These are phyloP conservation scores for Pheosia gnoma DNA, from an alignment of 2,888 invertebrate genomes.

Conservation along the genomic window DNA sequence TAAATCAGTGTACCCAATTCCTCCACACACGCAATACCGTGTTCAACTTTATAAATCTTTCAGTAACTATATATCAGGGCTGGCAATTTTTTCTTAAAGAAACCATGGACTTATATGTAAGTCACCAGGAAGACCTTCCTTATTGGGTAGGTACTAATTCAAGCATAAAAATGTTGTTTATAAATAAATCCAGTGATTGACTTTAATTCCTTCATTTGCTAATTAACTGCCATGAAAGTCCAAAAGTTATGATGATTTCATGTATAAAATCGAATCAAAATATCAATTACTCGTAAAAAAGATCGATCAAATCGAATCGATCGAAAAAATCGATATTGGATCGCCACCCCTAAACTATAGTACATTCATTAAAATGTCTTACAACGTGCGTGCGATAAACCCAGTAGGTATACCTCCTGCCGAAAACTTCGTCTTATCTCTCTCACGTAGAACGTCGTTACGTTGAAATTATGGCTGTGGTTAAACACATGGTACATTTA, in stretches of 20 bases:
- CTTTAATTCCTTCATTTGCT: no score
- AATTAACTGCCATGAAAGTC: no score
- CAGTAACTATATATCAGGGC: conserved; percentile 15
- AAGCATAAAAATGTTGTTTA: no score
- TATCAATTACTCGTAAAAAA: no score
- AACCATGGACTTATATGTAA: no score
- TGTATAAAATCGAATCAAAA: no score
- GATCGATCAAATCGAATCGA: background rate
- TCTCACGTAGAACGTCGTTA: conserved; percentile 80
- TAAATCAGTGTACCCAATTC: conserved; percentile 52
- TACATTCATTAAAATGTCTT: conserved; percentile 79
- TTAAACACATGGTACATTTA: conserved; percentile 83
- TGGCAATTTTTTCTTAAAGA: background rate
- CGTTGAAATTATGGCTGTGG: conserved; percentile 76
- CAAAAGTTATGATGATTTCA: no score
- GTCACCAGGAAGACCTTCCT: no score
- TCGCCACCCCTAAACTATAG: conserved; percentile 49
- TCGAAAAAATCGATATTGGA: background rate
- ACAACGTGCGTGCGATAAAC: conserved; percentile 79
- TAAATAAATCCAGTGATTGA: no score
- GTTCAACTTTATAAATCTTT: conserved; percentile 59
- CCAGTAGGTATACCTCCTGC: conserved; percentile 58
- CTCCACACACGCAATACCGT: conserved; percentile 43
- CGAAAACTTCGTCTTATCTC: conserved; percentile 82
- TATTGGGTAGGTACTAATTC: no score